Evolutionary conservation across 2,888 invertebrate genomes (phyloP).

Genomic region (Cyclophora punctaria): DNA sequence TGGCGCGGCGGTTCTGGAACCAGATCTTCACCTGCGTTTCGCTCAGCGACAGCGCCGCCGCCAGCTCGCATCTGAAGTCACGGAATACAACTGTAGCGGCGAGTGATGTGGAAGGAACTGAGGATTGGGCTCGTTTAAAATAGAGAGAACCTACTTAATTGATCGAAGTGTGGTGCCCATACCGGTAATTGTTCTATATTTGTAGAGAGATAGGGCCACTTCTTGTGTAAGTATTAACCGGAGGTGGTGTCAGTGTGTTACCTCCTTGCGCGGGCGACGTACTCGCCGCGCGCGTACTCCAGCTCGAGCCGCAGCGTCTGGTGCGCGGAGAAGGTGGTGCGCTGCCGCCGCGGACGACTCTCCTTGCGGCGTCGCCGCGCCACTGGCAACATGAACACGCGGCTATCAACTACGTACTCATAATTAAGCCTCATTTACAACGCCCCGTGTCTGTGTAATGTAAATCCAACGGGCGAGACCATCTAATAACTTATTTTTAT

Average conservation of each 20-base stretch:
- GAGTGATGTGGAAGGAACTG: too few species aligned
- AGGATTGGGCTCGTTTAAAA: too few species aligned
- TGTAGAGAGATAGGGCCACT: too few species aligned
- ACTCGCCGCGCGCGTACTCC: constrained; percentile 93
- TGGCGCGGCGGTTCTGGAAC: constrained; percentile 97
- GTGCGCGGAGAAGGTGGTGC: constrained; percentile 95
- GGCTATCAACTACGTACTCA: too few species aligned
- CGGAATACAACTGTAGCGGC: too few species aligned
- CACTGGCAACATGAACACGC: constrained; percentile 67
- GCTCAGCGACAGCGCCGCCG: constrained; percentile 91
- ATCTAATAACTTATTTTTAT: too few species aligned
- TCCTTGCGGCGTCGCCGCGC: constrained; percentile 90
- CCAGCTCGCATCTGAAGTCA: constrained; percentile 86
- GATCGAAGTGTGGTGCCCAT: too few species aligned
- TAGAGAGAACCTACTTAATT: too few species aligned
- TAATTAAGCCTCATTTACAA: too few species aligned
- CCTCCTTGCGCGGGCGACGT: constrained; percentile 91
- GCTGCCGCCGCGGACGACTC: constrained; percentile 89
- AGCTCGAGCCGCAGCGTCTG: constrained; percentile 93
- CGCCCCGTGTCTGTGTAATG: too few species aligned
- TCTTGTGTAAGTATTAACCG: background rate
- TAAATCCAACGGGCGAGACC: too few species aligned
- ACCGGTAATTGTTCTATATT: too few species aligned
- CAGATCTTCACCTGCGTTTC: constrained; percentile 98
- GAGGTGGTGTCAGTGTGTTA: constrained; percentile 54